Conservation (phyloP, 2,888 invertebrate genomes). For the Drosophila stalkeri region DNA sequence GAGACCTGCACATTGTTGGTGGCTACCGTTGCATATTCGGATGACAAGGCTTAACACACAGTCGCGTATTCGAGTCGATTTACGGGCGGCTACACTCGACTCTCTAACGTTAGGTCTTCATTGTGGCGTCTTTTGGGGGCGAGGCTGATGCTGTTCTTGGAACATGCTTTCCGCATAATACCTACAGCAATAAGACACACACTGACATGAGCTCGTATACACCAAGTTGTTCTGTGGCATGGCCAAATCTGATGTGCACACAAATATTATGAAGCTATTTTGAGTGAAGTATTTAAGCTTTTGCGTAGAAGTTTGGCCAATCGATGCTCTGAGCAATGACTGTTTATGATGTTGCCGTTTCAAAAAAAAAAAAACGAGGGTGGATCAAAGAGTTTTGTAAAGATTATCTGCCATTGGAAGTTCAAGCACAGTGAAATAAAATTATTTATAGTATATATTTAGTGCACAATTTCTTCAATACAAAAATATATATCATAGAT, state of each 20-base stretch:
- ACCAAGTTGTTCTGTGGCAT: conserved; percentile 21
- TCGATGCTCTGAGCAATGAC: conserved; percentile 55
- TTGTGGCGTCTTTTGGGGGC: background rate
- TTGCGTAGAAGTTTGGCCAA: conserved; percentile 56
- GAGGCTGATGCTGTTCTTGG: conserved; percentile 1
- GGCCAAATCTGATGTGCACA: conserved; percentile 65
- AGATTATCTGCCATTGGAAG: background rate
- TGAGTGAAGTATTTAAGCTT: conserved; percentile 71
- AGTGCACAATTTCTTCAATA: too few relatives aligned
- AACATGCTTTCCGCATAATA: background rate
- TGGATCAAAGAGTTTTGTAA: background rate
- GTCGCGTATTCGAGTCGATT: background rate
- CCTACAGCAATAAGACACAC: conserved; percentile 7
- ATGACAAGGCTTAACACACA: conserved; percentile 14
- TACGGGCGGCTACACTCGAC: background rate
- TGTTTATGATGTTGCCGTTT: conserved; percentile 31
- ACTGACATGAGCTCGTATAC: background rate
- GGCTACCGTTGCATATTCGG: background rate
- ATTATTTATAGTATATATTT: background rate
- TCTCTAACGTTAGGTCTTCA: conserved; percentile 10
- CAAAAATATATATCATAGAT: background rate
- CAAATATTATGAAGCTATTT: conserved; percentile 76
- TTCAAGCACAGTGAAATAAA: background rate
- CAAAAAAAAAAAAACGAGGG: conserved; percentile 21
- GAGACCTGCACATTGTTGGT: conserved; percentile 8